Evolutionary conservation across 2,113 vertebrate genomes (phyloP), one percentile per base, ranked within the genome.

Genomic region (Sceloporus undulatus): DNA sequence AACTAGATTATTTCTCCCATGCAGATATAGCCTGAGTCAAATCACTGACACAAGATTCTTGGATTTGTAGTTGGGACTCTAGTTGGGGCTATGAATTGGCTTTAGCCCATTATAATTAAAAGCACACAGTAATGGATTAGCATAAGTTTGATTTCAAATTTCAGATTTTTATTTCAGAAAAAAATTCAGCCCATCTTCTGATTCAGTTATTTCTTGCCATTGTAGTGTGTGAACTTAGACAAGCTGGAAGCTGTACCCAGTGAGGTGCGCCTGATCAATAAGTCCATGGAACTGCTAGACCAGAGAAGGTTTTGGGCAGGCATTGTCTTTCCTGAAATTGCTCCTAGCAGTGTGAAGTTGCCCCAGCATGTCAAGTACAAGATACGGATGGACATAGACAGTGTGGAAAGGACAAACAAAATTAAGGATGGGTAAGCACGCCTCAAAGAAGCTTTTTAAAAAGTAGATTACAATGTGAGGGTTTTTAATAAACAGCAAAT

Each of bases 381-480:
- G 95, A 99, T 99, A 94, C 98, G 99, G 78, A 99, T 99, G 99
- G 99, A 99, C 94, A 99, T 99, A 2, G 99, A 99, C 96, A 99
- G 98, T 0, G 99, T 99, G 88, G 98, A 99, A 93, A 97, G 99
- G 92, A 99, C 99, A 54, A 99, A 99, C 89, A 99, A 99, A 95
- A 99, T 99, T 94, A 99, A 98, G 95, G 99, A 99, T n/a, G 98
- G 96, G 99, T 99, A 93, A 95, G 96, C 48, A 2, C 82, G 90
- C 14, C 79, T 80, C 3, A 42, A 10, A 78, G 48, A 23, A 25
- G 11, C 5, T 5, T 23, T 0, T 0, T 3, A 18, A 4, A 16
- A 5, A 7, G 56, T 11, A 62, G n/a, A 11, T 54, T 40, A 9
- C 7, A 77, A 23, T 29, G 27, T 5, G 11, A 91, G 40, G 21